These are phyloP conservation scores for Limenitis arthemis DNA, from an alignment of 2,888 invertebrate species.

Conservation along the genomic window DNA sequence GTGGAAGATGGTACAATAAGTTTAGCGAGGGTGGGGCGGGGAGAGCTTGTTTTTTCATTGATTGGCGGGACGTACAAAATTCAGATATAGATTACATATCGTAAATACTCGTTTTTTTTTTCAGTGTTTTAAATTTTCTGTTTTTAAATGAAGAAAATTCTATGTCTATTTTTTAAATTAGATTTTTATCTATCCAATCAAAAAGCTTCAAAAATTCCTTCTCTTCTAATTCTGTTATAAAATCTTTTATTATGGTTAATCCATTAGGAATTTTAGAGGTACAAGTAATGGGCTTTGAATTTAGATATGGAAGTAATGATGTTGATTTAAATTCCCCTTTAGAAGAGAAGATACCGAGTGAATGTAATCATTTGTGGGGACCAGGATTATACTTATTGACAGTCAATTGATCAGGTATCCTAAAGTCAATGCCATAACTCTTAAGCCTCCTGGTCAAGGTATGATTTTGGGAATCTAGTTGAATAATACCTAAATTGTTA, in stretches of 20 bases:
- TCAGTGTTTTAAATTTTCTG: too few species aligned
- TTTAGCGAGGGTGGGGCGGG: too few species aligned
- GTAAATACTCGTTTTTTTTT: too few species aligned
- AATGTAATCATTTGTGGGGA: constrained; percentile 80
- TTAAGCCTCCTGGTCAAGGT: constrained; percentile 86
- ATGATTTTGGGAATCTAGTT: constrained; percentile 17
- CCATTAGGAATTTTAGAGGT: constrained; percentile 76
- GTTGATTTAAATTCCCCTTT: constrained; percentile 82
- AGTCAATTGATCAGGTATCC: constrained; percentile 86
- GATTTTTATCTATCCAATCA: constrained; percentile 56
- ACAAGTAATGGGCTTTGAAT: constrained; percentile 91
- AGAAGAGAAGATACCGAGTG: constrained; percentile 76
- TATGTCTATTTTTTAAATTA: constrained; percentile 84
- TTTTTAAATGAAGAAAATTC: too few species aligned
- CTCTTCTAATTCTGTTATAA: constrained; percentile 82
- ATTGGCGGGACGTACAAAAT: too few species aligned
- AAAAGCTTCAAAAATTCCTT: constrained; percentile 70
- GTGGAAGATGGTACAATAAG: too few species aligned
- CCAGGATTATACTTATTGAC: constrained; percentile 88
- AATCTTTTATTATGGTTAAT: constrained; percentile 77
- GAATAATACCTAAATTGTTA: neutral
- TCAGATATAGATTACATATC: too few species aligned
- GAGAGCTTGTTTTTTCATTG: too few species aligned
- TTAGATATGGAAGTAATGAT: constrained; percentile 89
- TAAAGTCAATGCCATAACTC: constrained; percentile 41